These are phyloP conservation scores for Andrena marginata DNA, from an alignment of 2,888 invertebrate species.

Conservation along the genomic window DNA sequence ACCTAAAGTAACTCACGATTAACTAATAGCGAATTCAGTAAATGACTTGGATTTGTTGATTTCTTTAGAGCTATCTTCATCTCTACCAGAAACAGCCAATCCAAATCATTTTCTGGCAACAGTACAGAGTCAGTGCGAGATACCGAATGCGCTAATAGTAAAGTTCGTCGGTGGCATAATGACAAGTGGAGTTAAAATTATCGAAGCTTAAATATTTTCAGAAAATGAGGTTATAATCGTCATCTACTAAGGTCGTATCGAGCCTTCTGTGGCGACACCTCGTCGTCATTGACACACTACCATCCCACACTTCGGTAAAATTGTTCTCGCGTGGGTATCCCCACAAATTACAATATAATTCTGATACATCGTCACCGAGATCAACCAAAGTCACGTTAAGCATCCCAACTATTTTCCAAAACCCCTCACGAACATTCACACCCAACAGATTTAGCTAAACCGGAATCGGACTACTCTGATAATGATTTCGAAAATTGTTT, in stretches of 20 bases:
- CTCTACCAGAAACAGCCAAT: too few relatives aligned
- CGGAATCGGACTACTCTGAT: neutral
- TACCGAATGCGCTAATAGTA: too few relatives aligned
- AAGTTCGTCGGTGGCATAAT: too few relatives aligned
- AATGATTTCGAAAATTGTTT: neutral
- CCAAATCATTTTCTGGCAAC: too few relatives aligned
- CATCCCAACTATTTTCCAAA: neutral
- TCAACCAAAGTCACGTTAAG: neutral
- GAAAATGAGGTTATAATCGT: neutral
- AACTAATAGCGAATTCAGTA: neutral
- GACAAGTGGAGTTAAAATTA: too few relatives aligned
- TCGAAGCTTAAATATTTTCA: too few relatives aligned
- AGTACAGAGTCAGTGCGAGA: too few relatives aligned
- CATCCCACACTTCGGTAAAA: neutral
- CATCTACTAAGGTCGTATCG: neutral
- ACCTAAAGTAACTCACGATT: neutral
- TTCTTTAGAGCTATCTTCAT: too few relatives aligned
- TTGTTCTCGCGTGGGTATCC: neutral
- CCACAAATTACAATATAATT: neutral
- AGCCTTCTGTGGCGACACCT: conserved; percentile 1
- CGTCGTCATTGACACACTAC: conserved; percentile 27
- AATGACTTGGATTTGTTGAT: too few relatives aligned
- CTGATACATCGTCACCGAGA: neutral
- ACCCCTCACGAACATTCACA: neutral
- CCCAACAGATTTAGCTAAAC: neutral